phyloP scores from a whole-genome alignment of 1,140 invertebrate genomes.

The Samia ricini region DNA sequence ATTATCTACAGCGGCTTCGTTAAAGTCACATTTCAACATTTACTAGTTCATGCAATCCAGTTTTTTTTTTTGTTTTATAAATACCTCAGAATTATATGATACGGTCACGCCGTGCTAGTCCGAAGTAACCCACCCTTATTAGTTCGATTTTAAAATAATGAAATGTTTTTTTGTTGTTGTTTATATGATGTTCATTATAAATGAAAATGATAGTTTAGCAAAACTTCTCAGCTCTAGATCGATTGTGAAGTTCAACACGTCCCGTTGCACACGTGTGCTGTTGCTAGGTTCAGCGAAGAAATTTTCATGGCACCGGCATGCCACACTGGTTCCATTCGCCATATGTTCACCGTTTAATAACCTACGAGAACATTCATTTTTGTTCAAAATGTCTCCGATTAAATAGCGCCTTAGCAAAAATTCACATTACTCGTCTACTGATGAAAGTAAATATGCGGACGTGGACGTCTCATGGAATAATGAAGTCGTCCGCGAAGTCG shows the following conservation, averaged over 20 bases:
- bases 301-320: slow-evolving; percentile 40
- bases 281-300: slow-evolving; percentile 30
- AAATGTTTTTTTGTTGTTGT: too few relatives aligned
- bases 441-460: not conserved
- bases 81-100: too few relatives aligned
- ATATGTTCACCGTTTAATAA: slow-evolving; percentile 20
- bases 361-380: not conserved
- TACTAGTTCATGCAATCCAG: not conserved
- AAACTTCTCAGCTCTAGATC: not conserved
- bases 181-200: too few relatives aligned
- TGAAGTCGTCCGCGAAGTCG: not conserved
- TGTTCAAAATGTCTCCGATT: not conserved
- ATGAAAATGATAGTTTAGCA: not conserved
- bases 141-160: too few relatives aligned
- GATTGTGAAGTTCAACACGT: not conserved
- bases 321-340: slow-evolving; percentile 69
- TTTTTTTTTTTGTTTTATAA: too few relatives aligned
- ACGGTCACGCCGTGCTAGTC: too few relatives aligned
- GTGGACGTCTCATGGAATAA: slow-evolving; percentile 9
- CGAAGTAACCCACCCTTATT: too few relatives aligned
- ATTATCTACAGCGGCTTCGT: not conserved
- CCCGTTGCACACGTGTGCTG: slow-evolving; percentile 36
- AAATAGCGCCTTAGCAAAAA: too few relatives aligned
- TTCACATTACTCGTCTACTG: not conserved
- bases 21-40: not conserved